These are phyloP conservation scores for Nomada fucata DNA, from an alignment of 2,888 invertebrate genomes.

Conservation along the genomic window DNA sequence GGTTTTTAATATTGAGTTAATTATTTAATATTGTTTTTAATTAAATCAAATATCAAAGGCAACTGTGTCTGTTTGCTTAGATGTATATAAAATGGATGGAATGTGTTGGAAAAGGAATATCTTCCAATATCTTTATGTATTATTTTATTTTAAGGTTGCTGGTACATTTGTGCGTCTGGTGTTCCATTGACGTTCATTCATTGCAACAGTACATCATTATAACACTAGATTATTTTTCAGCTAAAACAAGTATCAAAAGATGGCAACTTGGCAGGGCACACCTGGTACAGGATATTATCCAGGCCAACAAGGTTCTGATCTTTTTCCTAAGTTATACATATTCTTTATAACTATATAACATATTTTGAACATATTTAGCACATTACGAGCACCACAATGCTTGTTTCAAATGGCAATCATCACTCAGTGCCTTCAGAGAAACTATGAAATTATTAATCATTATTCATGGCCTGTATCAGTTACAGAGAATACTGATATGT, in stretches of 20 bases:
- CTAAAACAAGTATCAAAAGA: conserved; percentile 74
- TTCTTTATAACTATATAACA: conserved; percentile 16
- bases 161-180: conserved; percentile 54
- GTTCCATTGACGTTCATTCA: conserved; percentile 30
- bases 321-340: conserved; percentile 58
- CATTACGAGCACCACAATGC: conserved; percentile 31
- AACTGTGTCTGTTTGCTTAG: background rate
- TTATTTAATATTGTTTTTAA: background rate
- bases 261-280: conserved; percentile 82
- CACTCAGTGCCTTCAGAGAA: conserved; percentile 8
- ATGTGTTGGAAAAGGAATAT: background rate
- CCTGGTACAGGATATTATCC: conserved; percentile 81
- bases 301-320: conserved; percentile 82
- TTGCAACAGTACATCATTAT: conserved; percentile 57
- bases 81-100: background rate
- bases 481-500: background rate
- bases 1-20: background rate
- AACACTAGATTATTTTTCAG: conserved; percentile 80
- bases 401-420: conserved; percentile 44
- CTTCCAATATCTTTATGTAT: conserved; percentile 23
- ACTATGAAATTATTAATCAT: background rate
- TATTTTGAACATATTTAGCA: conserved; percentile 29
- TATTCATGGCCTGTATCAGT: background rate
- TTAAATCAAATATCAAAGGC: background rate
- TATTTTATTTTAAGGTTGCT: conserved; percentile 38